Conservation (phyloP, 2,113 vertebrate genomes). For the Arizona elegans region DNA sequence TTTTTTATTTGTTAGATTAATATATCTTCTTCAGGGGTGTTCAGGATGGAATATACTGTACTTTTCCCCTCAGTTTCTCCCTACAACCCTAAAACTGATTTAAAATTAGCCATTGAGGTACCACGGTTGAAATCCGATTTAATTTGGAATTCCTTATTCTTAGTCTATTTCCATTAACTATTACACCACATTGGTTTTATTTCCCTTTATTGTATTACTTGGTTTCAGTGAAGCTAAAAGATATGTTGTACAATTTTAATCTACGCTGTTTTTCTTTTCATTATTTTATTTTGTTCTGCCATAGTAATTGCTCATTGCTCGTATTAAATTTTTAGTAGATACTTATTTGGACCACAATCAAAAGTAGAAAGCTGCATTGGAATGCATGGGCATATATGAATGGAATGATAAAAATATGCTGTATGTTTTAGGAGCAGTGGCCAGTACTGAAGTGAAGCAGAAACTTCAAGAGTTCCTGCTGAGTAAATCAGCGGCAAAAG, state of each 20-base stretch:
- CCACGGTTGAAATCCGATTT: not conserved
- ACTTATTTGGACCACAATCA: not conserved
- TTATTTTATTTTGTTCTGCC: not conserved
- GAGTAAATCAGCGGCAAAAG: conserved; percentile 93
- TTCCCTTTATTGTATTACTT: not conserved
- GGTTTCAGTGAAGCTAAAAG: not conserved
- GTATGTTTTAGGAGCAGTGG: conserved; percentile 86
- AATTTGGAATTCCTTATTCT: not conserved
- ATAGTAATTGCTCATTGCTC: not conserved
- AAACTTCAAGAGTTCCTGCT: conserved; percentile 99
- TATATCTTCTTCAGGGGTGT: not conserved
- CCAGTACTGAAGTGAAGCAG: conserved; percentile 97
- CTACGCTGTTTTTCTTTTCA: not conserved
- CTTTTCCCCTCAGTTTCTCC: not conserved
- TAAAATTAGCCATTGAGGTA: not conserved
- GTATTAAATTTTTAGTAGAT: not conserved
- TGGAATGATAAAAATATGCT: not conserved
- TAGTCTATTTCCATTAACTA: not conserved
- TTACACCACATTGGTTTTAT: not conserved
- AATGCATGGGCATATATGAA: not conserved
- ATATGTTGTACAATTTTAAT: not conserved
- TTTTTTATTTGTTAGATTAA: not conserved
- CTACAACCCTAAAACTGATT: not conserved
- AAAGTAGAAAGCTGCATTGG: not conserved
- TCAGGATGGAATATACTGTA: not conserved